These are phyloP conservation scores for Drosophila quinaria DNA, from an alignment of 2,888 invertebrate genomes.

Conservation along the genomic window DNA sequence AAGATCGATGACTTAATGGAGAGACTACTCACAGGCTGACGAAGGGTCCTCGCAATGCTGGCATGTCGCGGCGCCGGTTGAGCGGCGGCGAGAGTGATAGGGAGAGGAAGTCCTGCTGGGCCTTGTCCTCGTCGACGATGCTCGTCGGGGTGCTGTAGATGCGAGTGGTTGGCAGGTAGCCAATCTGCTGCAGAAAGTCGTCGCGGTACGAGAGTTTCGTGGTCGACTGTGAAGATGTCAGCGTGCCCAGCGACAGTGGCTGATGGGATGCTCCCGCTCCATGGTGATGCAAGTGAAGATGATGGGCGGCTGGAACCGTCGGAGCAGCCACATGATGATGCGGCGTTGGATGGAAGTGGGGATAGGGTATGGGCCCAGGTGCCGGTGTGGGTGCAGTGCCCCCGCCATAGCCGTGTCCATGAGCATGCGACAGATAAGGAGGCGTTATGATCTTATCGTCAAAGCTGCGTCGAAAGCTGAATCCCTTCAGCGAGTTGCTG, in stretches of 20 bases:
- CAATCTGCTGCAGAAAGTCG: constrained; percentile 85
- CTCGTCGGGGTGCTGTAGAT: constrained; percentile 83
- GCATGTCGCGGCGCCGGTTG: constrained; percentile 85
- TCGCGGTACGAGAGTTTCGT: constrained; percentile 84
- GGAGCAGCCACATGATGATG: constrained; percentile 55
- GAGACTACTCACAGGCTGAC: constrained; percentile 85
- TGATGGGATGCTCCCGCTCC: constrained; percentile 46
- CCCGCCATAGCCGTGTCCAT: constrained; percentile 38
- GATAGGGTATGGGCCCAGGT: constrained; percentile 69
- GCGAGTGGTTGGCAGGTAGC: constrained; percentile 84
- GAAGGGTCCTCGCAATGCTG: constrained; percentile 85
- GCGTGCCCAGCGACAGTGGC: constrained; percentile 66
- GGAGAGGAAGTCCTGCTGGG: constrained; percentile 85
- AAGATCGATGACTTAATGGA: constrained; percentile 6
- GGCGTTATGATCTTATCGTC: constrained; percentile 84
- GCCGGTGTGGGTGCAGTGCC: constrained; percentile 18
- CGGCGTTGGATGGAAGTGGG: constrained; percentile 73
- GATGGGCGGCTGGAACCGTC: constrained; percentile 59
- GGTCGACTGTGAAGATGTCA: constrained; percentile 83
- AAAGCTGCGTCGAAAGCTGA: constrained; percentile 84
- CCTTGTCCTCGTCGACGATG: constrained; percentile 83
- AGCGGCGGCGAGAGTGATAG: constrained; percentile 85
- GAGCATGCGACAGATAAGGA: constrained; percentile 63
- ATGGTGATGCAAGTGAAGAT: constrained; percentile 77
- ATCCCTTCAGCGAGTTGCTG: constrained; percentile 83